Evolutionary conservation across 2,888 invertebrate species (phyloP), one percentile per base, ranked within the genome.

Genomic region (Rhaphigaster nebulosa): DNA sequence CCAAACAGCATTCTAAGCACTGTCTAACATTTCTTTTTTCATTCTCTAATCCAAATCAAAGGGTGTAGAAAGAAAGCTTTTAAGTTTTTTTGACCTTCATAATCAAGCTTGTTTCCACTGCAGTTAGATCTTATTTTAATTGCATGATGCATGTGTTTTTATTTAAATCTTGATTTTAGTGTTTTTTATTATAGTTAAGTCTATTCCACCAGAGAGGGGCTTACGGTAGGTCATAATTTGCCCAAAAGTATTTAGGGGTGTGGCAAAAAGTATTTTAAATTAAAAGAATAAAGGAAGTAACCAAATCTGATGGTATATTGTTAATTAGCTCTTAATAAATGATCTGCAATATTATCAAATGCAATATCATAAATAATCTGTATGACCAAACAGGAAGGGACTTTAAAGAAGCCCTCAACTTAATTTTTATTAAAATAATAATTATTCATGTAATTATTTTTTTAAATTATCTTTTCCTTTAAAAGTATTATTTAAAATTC

Each of bases 61-160:
- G 5, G 84, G 45, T 18, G 41, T 45, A 84, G 60, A 52, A 38
- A 54, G 26, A 34, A 56, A 29, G 54, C 60, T 88, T 60, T 54
- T 29, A 26, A n/a, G 1, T 54, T 88, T 88, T 38, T 56, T 88
- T 52, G 34, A 54, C 87, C 15, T 87, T 87, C 18, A 38, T 38
- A 29, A 54, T 88, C 45, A 45, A 23, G 70, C 70, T 76, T 84
- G n/a, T 84, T 38, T 84, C 15, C 45, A 84, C 84, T 84, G 84
- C 84, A 6, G 38, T 38, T 45, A 34, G 4, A 50, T n/a, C 45
- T n/a, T 76, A 76, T 76, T 76, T 76, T 84, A 84, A 45, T 10
- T 84, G 84, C 84, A 84, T 84, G 84, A 45, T 45, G 84, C 84
- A 84, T 84, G 84, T 45, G 26, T 84, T 45, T 84, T 84, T 26